phyloP scores from a whole-genome alignment of 2,113 vertebrate species.

The Cyanocitta stelleri region DNA sequence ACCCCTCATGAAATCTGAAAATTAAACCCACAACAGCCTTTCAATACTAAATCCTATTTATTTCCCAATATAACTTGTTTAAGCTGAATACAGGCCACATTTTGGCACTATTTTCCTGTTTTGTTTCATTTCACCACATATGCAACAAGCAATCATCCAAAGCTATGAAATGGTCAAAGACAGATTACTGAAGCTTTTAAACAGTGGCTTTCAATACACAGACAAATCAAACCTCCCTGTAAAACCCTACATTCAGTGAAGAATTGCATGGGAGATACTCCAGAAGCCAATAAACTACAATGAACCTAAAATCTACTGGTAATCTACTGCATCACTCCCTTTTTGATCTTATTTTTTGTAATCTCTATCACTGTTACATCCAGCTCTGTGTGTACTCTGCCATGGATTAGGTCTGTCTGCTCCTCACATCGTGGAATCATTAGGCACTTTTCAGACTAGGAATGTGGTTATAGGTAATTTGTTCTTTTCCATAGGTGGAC shows the following conservation, averaged over 20 bases:
- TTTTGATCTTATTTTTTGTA: not conserved
- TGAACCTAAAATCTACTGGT: not conserved
- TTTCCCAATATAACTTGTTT: not conserved
- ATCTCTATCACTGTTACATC: not conserved
- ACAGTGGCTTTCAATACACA: not conserved
- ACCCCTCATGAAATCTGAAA: constrained; percentile 1
- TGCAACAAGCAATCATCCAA: not conserved
- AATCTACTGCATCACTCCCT: not conserved
- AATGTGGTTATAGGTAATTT: not conserved
- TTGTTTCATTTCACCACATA: not conserved
- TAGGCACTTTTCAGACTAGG: not conserved
- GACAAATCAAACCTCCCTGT: constrained; percentile 1
- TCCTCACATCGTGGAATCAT: not conserved
- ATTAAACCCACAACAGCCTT: constrained; percentile 29
- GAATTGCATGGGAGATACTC: not conserved
- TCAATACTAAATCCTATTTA: constrained; percentile 11
- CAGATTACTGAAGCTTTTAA: not conserved
- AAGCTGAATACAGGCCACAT: not conserved
- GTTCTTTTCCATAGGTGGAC: not conserved
- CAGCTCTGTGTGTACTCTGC: not conserved
- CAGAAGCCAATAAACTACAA: not conserved
- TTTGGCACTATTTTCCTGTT: not conserved
- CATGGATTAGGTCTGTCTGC: not conserved
- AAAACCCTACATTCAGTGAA: not conserved
- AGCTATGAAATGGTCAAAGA: not conserved